Conservation (phyloP, 2,113 vertebrate species). For the Hydrochoerus hydrochaeris region DNA sequence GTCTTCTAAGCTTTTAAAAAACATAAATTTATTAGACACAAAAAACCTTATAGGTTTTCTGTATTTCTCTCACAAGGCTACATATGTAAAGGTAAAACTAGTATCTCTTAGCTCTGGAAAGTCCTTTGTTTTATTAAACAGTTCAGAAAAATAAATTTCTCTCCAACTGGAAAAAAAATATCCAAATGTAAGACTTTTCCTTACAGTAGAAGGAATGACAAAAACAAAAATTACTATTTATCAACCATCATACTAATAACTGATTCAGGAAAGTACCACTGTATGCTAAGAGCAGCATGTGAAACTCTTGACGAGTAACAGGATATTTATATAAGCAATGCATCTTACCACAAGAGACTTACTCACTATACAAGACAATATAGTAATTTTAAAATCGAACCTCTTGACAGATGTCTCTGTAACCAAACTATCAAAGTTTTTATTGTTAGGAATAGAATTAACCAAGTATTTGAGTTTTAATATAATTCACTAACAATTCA, state of each 20-base stretch:
- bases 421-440: not conserved
- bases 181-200: not conserved
- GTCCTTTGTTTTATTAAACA: not conserved
- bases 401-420: not conserved
- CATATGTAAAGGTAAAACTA: conserved; percentile 13
- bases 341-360: not conserved
- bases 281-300: not conserved
- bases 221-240: conserved; percentile 34
- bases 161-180: not conserved
- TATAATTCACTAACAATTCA: conserved; percentile 13
- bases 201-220: not conserved
- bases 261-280: conserved; percentile 16
- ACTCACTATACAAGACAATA: not conserved
- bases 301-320: not conserved
- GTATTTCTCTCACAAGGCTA: conserved; percentile 27
- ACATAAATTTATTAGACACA: not conserved
- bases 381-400: not conserved
- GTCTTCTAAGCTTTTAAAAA: not conserved
- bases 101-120: not conserved
- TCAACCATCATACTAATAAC: not conserved
- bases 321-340: not conserved
- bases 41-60: not conserved
- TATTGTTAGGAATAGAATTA: not conserved
- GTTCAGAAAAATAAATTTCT: not conserved
- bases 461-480: not conserved